Base-by-base conservation (phyloP, 2,113 vertebrate genomes). In the Rhabdomys dilectus region DNA sequence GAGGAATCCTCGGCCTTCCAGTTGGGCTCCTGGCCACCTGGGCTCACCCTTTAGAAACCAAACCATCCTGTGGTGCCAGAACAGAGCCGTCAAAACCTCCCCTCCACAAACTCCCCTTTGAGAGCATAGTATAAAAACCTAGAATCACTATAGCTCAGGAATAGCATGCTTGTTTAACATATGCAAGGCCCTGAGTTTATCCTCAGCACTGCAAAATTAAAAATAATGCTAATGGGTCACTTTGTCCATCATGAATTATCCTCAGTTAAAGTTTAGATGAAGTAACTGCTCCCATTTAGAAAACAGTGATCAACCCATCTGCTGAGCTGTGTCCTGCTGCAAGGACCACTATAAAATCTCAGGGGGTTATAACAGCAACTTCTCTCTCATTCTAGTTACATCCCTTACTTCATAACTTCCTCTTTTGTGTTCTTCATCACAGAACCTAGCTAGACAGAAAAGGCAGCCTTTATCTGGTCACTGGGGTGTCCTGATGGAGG, bases 221-320 rank as follows among this genome's bases (percentile, higher is more conserved):
- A 70, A 75, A 68, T 8, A 51, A 10, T 66, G 45, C 29, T 29
- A 42, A 85, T 45, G 22, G 5, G 5, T 42, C 15, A 7, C 2
- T 3, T 7, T 6, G 1, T 36, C 17, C 72, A 45, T 17, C n/a
- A 53, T 51, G 66, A 58, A 36, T 53, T 12, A 6, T 34, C 8
- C 24, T 26, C n/a, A 4, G 42, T 29, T 62, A 81, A 45, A 81
- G 2, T 19, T 26, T 48, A 81, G n/a, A 72, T 70, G 51, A 34
- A 31, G 31, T 5, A 34, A 42, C 39, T 24, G 60, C 48, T 62
- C 72, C 88, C 39, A 81, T 34, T 88, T 19, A 13, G 64, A 2
- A 53, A 24, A 62, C 7, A 5, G 1, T 0, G 12, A 7, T 0
- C 0, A 4, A 6, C 81, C 11, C 53, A 80, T 48, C 17, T 34